A percentile compares a stretch with the other conserved stretches of the same genome.
Evolutionary conservation across 1,140 invertebrate genomes (phyloP).

Genomic region (Drosophila littoralis): DNA sequence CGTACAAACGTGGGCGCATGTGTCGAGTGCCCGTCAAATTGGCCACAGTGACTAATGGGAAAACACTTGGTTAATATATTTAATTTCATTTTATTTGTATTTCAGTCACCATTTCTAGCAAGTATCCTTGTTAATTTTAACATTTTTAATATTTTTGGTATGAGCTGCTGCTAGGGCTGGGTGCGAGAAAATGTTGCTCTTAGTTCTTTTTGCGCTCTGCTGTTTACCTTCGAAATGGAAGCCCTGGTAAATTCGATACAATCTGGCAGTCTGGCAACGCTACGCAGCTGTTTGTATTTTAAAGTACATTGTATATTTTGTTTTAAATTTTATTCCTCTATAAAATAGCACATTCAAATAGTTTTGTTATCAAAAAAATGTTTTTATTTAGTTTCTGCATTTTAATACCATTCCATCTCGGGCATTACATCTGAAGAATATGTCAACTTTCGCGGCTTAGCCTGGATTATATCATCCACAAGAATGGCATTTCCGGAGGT

Average conservation of each 20-base stretch:
- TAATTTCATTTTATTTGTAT: neutral
- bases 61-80: neutral
- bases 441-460: constrained; percentile 39
- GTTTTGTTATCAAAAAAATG: no score
- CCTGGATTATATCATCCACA: constrained; percentile 38
- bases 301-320: neutral
- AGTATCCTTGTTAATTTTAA: constrained; percentile 56
- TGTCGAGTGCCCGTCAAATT: constrained; percentile 36
- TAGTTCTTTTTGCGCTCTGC: neutral
- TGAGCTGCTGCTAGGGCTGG: constrained; percentile 13
- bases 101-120: constrained; percentile 50
- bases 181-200: neutral
- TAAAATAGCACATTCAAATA: no score
- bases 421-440: constrained; percentile 70
- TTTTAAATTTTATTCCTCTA: neutral
- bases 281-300: neutral
- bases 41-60: constrained; percentile 19
- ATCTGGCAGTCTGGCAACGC: neutral
- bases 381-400: neutral
- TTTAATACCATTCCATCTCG: constrained; percentile 39
- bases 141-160: constrained; percentile 44
- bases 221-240: neutral
- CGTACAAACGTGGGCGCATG: constrained; percentile 33
- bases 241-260: neutral
- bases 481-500: neutral